phyloP scores from a whole-genome alignment of 2,797 vertebrate species.

The Pangasius macronema region DNA sequence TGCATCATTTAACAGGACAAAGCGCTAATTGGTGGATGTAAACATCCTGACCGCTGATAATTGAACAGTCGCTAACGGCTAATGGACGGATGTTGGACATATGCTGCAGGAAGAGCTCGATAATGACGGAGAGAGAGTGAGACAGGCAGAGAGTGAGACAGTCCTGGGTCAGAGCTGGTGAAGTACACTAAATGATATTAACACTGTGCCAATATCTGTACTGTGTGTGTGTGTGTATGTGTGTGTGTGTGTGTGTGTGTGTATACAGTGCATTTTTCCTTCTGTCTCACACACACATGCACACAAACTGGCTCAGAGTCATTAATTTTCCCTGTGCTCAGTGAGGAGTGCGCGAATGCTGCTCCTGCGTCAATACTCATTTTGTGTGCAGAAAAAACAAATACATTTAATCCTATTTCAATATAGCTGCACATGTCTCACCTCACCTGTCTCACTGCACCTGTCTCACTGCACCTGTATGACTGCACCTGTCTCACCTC shows the following conservation, averaged over 20 bases:
- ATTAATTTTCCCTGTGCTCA: neutral
- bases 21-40: conserved; percentile 56
- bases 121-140: conserved; percentile 17
- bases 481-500: neutral
- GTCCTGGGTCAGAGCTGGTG: neutral
- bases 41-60: conserved; percentile 61
- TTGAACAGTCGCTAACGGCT: conserved; percentile 58
- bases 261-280: neutral
- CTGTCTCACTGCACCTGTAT: neutral
- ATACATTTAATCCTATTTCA: neutral
- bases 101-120: conserved; percentile 35
- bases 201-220: neutral
- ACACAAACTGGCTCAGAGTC: neutral
- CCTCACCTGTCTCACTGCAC: neutral
- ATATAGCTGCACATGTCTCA: neutral
- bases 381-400: neutral
- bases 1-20: conserved; percentile 63
- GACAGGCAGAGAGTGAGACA: conserved; percentile 11
- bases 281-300: neutral
- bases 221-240: conserved; percentile 31
- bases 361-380: neutral
- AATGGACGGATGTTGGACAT: conserved; percentile 54
- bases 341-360: neutral
- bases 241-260: neutral
- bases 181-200: conserved; percentile 12